Evolutionary conservation across 1,140 invertebrate genomes (phyloP), one percentile per base, ranked within the genome.

Genomic region (Lordiphosa mommai): DNA sequence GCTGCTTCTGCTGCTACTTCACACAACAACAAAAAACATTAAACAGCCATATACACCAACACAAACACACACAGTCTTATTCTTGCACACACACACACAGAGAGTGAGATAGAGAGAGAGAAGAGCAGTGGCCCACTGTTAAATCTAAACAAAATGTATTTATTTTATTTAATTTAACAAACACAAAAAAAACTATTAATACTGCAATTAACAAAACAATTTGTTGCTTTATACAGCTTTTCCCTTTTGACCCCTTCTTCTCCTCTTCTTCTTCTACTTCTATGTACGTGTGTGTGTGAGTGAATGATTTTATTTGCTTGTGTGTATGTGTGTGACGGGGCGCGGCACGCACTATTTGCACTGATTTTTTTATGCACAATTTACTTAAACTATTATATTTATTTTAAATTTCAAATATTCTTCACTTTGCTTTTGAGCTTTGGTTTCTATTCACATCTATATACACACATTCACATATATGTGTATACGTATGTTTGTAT

Each of bases 191-290:
- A 23, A 6, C 20, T 23, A 23, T 66, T 38, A 50, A 20, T 55
- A 55, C 27, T 55, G 52, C 56, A 80, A 79, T 79, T 70, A 74
- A 71, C 55, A 71, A 56, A 51, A 64, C 71, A 82, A 80, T 82
- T 80, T 69, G 64, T 74, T 82, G 70, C 60, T 67, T 53, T 61
- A 67, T 59, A 72, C 72, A 80, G 76, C 76, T 76, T 82, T 82
- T 82, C 77, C 76, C 76, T 82, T 76, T 76, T 84, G 37, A 48
- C 44, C 51, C 66, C 57, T 52, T 37, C 48, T 47, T 30, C 57
- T 52, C 53, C 59, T 33, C 58, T 55, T 44, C 40, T 53, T 48
- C 29, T 47, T 27, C 41, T 27, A 43, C 27, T 53, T 34, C 33
- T 30, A 13, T 23, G 58, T 52, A 27, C 33, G 53, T 61, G 52